These are phyloP conservation scores for Betta splendens DNA, from an alignment of 2,797 vertebrate genomes.

Conservation along the genomic window DNA sequence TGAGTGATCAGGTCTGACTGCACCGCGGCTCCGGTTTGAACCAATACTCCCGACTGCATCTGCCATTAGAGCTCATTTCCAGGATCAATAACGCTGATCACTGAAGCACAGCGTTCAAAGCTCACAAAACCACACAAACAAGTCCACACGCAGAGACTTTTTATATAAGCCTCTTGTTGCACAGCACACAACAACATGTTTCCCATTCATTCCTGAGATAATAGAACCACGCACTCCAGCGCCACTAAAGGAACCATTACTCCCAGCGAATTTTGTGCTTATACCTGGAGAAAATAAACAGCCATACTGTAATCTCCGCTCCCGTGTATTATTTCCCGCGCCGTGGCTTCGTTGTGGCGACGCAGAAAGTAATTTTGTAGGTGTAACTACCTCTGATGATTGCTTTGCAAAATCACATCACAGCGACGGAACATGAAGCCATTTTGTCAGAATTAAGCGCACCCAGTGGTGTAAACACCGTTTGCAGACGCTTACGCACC, in stretches of 20 bases:
- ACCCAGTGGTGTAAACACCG: slow-evolving; percentile 42
- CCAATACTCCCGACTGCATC: slow-evolving; percentile 32
- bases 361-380: slow-evolving; percentile 41
- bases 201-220: slow-evolving; percentile 5
- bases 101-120: slow-evolving; percentile 4
- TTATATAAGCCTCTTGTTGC: slow-evolving; percentile 6
- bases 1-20: slow-evolving; percentile 49
- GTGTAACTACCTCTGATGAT: slow-evolving; percentile 55
- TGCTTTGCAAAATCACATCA: slow-evolving; percentile 53
- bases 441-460: slow-evolving; percentile 54
- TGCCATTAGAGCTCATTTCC: slow-evolving; percentile 30
- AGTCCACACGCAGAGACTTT: slow-evolving; percentile 8
- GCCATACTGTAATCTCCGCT: slow-evolving; percentile 5
- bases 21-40: slow-evolving; percentile 20
- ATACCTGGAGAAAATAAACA: slow-evolving; percentile 7
- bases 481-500: slow-evolving; percentile 41
- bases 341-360: slow-evolving; percentile 8
- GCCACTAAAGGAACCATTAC: slow-evolving; percentile 3
- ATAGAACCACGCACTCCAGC: neutral
- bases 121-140: slow-evolving; percentile 11
- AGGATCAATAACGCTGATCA: slow-evolving; percentile 38
- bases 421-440: slow-evolving; percentile 46
- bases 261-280: slow-evolving; percentile 1
- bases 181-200: neutral
- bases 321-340: slow-evolving; percentile 5